Conservation (phyloP, 2,113 vertebrate genomes). For the Pipra filicauda region DNA sequence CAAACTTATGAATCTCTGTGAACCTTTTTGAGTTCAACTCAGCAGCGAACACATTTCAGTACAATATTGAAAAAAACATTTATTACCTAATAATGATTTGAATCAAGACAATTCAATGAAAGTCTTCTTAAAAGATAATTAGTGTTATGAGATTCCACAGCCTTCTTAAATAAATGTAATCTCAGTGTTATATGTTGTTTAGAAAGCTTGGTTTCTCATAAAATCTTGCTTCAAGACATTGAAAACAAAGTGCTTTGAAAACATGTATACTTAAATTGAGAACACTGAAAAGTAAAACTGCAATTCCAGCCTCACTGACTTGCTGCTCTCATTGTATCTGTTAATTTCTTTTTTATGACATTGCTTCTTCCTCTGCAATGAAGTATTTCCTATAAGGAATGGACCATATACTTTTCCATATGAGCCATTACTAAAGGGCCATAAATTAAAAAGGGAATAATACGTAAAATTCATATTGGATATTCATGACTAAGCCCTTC, state of each 20-base stretch:
- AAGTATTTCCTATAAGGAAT: slow-evolving; percentile 14
- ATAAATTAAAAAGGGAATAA: slow-evolving; percentile 41
- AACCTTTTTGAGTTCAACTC: background rate
- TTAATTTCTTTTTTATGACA: background rate
- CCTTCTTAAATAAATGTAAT: background rate
- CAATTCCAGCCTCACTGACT: background rate
- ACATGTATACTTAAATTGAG: rapidly evolving
- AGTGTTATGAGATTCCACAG: background rate
- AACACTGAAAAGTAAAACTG: background rate
- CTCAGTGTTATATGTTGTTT: background rate
- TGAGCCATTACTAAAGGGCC: background rate
- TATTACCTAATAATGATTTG: background rate
- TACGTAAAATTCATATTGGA: background rate
- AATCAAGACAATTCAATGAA: background rate
- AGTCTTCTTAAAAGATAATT: background rate
- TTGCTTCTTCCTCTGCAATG: background rate
- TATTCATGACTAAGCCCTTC: background rate
- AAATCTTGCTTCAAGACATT: background rate
- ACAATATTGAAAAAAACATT: background rate
- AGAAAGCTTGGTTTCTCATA: background rate
- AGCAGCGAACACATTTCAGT: background rate
- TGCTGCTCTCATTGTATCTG: background rate
- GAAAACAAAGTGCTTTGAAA: background rate
- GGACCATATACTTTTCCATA: background rate
- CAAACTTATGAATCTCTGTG: background rate